Conservation (phyloP, 1,140 invertebrate species). For the Drosophila sucinea region DNA sequence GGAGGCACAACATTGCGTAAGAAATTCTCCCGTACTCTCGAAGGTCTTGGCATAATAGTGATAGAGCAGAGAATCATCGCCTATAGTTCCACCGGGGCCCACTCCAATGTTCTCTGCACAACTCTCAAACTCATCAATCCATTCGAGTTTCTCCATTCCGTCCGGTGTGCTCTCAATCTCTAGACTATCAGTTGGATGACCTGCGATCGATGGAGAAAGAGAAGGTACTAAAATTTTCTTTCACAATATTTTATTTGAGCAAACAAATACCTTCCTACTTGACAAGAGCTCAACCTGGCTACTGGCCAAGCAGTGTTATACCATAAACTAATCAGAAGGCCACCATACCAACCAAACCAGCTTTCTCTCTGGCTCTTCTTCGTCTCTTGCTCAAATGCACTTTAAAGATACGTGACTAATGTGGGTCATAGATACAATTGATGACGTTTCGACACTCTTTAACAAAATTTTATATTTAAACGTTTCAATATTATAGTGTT, state of each 20-base stretch:
- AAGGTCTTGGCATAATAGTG: slow-evolving; percentile 85
- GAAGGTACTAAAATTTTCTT: not conserved
- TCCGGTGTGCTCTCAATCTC: slow-evolving; percentile 85
- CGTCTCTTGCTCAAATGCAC: not conserved
- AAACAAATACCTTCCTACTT: not conserved
- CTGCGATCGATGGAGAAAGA: slow-evolving; percentile 22
- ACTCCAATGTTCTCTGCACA: slow-evolving; percentile 56
- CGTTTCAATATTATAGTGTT: too few species aligned
- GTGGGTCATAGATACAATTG: not conserved
- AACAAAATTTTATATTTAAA: not conserved
- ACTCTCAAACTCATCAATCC: slow-evolving; percentile 85
- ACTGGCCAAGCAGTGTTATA: not conserved
- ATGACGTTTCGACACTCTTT: not conserved
- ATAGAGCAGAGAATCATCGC: slow-evolving; percentile 78
- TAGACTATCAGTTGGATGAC: slow-evolving; percentile 61
- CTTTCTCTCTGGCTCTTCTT: not conserved
- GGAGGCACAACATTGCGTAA: slow-evolving; percentile 64
- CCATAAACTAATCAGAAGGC: not conserved
- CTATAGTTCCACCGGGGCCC: slow-evolving; percentile 11
- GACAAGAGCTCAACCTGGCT: not conserved
- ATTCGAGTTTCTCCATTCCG: slow-evolving; percentile 86
- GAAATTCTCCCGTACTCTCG: slow-evolving; percentile 84
- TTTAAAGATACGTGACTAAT: not conserved
- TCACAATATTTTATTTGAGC: not conserved
- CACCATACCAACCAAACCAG: not conserved